Evolutionary conservation across 2,797 vertebrate species (phyloP).

Genomic region (Orestias chungarensis): DNA sequence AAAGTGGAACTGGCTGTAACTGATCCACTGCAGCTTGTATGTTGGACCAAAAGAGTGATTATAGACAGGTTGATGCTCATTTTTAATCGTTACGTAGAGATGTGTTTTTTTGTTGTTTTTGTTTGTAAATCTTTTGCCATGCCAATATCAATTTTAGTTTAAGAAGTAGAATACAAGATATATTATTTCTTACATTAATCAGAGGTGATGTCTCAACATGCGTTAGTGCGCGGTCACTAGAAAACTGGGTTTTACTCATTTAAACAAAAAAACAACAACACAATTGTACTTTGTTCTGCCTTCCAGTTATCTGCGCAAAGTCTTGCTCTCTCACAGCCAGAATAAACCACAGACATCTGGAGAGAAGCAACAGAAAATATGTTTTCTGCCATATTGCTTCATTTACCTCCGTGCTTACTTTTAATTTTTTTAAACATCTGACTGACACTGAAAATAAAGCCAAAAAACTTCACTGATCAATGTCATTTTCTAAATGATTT

Average conservation of each 20-base stretch:
- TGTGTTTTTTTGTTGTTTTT: not conserved
- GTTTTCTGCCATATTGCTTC: not conserved
- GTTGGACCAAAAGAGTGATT: not conserved
- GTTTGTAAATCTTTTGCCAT: not conserved
- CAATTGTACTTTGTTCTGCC: no score
- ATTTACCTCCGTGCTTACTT: not conserved
- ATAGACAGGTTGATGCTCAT: not conserved
- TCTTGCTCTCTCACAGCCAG: not conserved
- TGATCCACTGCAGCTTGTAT: not conserved
- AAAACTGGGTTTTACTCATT: not conserved
- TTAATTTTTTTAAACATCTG: not conserved
- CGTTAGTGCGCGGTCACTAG: not conserved
- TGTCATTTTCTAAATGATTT: no score
- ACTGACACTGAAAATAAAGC: not conserved
- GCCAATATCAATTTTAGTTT: not conserved
- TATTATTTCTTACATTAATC: not conserved
- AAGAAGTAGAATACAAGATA: not conserved
- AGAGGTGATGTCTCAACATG: not conserved
- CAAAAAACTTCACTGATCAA: not conserved
- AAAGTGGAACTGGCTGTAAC: conserved; percentile 6
- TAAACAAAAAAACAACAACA: no score
- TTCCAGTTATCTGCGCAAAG: not conserved
- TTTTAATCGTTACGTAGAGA: not conserved
- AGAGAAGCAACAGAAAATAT: not conserved
- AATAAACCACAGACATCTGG: not conserved